Percentiles rank a stretch among this genome's conserved stretches.
These are phyloP conservation scores for Galendromus occidentalis DNA, from an alignment of 1,140 invertebrate species.

Conservation along the genomic window DNA sequence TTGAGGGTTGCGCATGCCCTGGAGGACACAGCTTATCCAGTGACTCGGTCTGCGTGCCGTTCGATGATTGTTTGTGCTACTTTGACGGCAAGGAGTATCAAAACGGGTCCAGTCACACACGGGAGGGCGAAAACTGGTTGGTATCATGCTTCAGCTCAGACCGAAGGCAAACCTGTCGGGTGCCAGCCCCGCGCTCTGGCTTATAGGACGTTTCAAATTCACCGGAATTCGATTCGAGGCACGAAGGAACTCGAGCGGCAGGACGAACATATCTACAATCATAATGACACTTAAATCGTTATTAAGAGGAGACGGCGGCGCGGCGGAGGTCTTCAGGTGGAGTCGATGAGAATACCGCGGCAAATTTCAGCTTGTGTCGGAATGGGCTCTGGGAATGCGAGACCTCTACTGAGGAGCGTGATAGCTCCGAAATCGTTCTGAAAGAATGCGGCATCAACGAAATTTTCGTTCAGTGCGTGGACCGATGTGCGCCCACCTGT, in stretches of 20 bases:
- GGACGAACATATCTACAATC: no score
- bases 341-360: no score
- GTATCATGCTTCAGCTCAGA: conserved; percentile 62
- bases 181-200: no score
- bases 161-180: no score
- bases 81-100: conserved; percentile 48
- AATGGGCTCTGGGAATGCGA: neutral
- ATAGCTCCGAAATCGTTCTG: conserved; percentile 36
- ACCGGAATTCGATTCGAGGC: no score
- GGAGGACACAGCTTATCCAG: conserved; percentile 46
- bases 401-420: neutral
- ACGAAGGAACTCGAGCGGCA: no score
- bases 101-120: conserved; percentile 30
- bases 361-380: neutral
- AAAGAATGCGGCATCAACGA: conserved; percentile 49
- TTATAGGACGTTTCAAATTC: no score
- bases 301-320: no score
- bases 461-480: conserved; percentile 41
- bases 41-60: conserved; percentile 47
- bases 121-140: conserved; percentile 17
- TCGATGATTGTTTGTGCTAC: conserved; percentile 50
- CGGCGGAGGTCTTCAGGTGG: no score
- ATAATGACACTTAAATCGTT: no score
- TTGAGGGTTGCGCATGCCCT: conserved; percentile 71
- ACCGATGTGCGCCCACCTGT: conserved; percentile 44